Percentiles rank a stretch among this genome's conserved stretches.
These are phyloP conservation scores for Oligia strigilis DNA, from an alignment of 2,888 invertebrate genomes.

Conservation along the genomic window DNA sequence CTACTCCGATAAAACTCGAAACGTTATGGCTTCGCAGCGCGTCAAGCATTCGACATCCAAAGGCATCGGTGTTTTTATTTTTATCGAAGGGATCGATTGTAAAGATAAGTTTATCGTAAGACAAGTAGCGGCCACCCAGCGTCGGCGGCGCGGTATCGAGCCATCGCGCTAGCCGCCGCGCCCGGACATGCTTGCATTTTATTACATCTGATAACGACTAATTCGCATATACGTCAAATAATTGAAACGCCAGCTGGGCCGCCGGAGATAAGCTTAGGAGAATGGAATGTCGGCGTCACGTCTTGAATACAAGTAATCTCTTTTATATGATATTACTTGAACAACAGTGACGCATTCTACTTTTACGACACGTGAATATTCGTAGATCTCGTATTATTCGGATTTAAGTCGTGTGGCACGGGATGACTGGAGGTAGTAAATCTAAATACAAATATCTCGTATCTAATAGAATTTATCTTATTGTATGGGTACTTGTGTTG, in stretches of 20 bases:
- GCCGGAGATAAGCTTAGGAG: conserved; percentile 65
- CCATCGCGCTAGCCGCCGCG: conserved; percentile 72
- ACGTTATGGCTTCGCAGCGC: conserved; percentile 86
- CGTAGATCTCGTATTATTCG: conserved; percentile 58
- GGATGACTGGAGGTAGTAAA: conserved; percentile 63
- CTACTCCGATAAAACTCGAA: conserved; percentile 86
- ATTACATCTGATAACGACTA: conserved; percentile 88
- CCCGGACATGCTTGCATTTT: conserved; percentile 84
- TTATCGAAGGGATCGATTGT: conserved; percentile 89
- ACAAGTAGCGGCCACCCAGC: conserved; percentile 90
- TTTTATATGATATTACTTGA: conserved; percentile 71
- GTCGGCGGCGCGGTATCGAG: conserved; percentile 69
- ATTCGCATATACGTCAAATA: conserved; percentile 89
- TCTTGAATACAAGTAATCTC: conserved; percentile 72
- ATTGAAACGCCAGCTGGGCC: conserved; percentile 77
- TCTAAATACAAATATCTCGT: conserved; percentile 62
- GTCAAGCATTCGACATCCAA: conserved; percentile 85
- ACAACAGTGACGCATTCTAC: conserved; percentile 67
- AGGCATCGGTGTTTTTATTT: conserved; percentile 85
- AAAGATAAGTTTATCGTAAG: conserved; percentile 90
- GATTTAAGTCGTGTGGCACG: conserved; percentile 60
- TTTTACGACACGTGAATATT: conserved; percentile 62
- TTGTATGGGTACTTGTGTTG: conserved; percentile 62
- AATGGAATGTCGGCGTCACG: conserved; percentile 74
- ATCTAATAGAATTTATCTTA: conserved; percentile 61